A percentile compares a stretch with the other conserved stretches of the same genome.
phyloP scores from a whole-genome alignment of 2,888 invertebrate species.

The Eilema depressum region DNA sequence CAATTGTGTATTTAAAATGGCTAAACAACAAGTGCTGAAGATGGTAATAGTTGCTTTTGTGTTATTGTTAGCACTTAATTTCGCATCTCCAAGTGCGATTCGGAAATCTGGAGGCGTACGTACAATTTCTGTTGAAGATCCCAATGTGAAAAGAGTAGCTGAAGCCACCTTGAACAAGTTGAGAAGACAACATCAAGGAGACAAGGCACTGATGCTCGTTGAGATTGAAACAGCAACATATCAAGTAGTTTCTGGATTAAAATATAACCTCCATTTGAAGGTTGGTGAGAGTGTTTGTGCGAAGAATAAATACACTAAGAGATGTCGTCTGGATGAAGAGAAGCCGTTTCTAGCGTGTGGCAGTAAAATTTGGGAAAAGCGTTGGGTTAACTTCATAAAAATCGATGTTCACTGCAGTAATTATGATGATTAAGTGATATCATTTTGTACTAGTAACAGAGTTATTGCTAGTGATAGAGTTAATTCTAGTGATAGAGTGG shows the following conservation, averaged over 20 bases:
- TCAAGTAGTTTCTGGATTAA: constrained; percentile 8
- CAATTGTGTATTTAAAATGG: background rate
- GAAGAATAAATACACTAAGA: constrained; percentile 11
- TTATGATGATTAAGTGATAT: constrained; percentile 8
- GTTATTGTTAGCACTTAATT: constrained; percentile 1
- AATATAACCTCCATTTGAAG: constrained; percentile 11
- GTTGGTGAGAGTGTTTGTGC: constrained; percentile 14
- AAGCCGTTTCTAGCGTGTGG: constrained; percentile 14
- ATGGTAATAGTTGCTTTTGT: background rate
- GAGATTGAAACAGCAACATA: constrained; percentile 9
- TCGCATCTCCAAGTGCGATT: constrained; percentile 1
- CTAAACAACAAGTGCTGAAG: background rate
- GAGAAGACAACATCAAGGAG: constrained; percentile 8
- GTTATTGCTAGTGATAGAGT: background rate
- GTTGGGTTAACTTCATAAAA: constrained; percentile 4
- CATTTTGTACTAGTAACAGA: background rate
- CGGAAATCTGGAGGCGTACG: background rate
- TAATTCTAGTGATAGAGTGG: background rate
- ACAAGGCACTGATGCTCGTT: constrained; percentile 7
- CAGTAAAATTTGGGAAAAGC: constrained; percentile 12
- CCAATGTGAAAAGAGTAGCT: constrained; percentile 6
- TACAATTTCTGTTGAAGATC: constrained; percentile 8
- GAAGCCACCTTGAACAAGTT: constrained; percentile 13
- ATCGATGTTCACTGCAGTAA: constrained; percentile 12
- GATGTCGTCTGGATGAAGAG: constrained; percentile 11